Evolutionary conservation across 1,140 invertebrate genomes (phyloP).

Genomic region (Drosophila guanche): DNA sequence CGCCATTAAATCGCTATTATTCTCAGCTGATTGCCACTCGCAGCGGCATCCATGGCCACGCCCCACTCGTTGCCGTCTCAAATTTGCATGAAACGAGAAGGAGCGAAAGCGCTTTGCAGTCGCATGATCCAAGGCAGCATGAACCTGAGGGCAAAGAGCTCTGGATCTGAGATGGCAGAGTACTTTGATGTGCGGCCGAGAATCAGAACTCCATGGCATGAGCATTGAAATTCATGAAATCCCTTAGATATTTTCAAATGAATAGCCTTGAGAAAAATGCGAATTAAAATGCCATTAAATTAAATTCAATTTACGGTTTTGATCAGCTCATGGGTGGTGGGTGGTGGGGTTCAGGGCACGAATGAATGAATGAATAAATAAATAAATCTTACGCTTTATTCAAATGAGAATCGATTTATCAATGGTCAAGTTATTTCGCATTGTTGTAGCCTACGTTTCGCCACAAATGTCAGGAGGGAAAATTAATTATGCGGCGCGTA

Average conservation of each 20-base stretch:
- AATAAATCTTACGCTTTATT: constrained; percentile 40
- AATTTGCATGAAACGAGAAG: constrained; percentile 25
- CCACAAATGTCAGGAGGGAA: constrained; percentile 7
- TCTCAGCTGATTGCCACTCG: constrained; percentile 55
- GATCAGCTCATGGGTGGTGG: constrained; percentile 1
- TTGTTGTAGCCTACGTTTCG: constrained; percentile 17
- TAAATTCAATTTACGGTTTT: neutral
- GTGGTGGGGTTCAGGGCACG: too few species aligned
- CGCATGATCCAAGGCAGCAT: too few species aligned
- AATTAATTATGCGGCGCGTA: constrained; percentile 43
- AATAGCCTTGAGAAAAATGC: too few species aligned
- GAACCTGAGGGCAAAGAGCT: too few species aligned
- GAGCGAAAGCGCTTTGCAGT: constrained; percentile 6
- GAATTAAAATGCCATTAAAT: constrained; percentile 1
- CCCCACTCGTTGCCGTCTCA: constrained; percentile 17
- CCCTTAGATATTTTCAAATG: too few species aligned
- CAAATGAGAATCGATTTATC: constrained; percentile 44
- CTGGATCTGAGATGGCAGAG: too few species aligned
- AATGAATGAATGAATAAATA: constrained; percentile 9
- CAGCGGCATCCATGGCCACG: constrained; percentile 44
- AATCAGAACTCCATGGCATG: too few species aligned
- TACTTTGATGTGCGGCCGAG: too few species aligned
- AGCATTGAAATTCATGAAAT: too few species aligned
- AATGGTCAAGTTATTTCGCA: constrained; percentile 31
- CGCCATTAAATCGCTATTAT: constrained; percentile 40